Conservation (phyloP, 1,140 invertebrate species). For the Hypsibius dujardini region DNA sequence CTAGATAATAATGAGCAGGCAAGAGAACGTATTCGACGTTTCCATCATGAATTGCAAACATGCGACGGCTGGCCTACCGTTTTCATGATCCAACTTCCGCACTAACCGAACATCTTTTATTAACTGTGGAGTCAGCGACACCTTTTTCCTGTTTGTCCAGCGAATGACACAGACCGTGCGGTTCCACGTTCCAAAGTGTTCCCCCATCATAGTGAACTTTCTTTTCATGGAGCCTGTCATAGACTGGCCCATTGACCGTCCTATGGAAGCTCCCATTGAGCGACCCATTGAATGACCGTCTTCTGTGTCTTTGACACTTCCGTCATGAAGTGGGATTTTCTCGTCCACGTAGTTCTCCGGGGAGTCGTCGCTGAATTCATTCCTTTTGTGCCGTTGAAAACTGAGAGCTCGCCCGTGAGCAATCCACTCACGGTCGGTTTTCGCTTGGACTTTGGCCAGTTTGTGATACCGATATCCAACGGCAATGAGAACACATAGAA, state of each 20-base stretch:
- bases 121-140: not conserved
- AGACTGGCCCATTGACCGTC: not conserved
- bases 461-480: no score
- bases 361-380: not conserved
- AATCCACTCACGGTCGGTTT: conserved; percentile 10
- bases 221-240: conserved; percentile 3
- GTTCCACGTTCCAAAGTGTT: conserved; percentile 15
- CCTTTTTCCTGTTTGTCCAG: not conserved
- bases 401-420: not conserved
- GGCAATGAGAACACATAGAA: no score
- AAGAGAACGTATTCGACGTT: not conserved
- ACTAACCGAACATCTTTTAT: not conserved
- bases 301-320: not conserved
- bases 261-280: conserved; percentile 7
- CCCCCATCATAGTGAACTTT: not conserved
- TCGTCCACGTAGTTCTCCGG: not conserved
- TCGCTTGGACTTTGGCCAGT: not conserved
- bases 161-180: not conserved
- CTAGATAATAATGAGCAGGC: not conserved
- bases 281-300: conserved; percentile 4
- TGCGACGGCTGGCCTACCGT: not conserved
- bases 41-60: no score
- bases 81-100: not conserved
- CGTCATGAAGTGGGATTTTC: not conserved
- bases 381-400: not conserved